Percentiles rank a stretch among this genome's conserved stretches.
These are phyloP conservation scores for Panagrolaimus sp. DNA, from an alignment of 1,140 invertebrate genomes.

Conservation along the genomic window DNA sequence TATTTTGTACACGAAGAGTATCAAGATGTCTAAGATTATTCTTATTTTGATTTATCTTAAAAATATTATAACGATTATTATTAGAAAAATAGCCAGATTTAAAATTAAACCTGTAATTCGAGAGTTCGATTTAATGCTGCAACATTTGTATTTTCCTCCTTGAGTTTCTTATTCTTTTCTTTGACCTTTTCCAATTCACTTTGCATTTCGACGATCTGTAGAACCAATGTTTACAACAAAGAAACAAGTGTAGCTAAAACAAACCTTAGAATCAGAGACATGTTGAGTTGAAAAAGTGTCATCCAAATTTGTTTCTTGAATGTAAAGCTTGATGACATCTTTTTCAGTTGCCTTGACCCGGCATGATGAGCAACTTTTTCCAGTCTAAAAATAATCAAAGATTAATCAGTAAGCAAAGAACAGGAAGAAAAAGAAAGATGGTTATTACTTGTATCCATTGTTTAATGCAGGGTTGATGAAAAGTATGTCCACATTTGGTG, in stretches of 20 bases:
- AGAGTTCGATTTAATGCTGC: not conserved
- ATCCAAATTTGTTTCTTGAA: not conserved
- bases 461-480: not conserved
- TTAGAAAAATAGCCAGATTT: too few relatives aligned
- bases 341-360: not conserved
- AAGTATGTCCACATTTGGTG: not conserved
- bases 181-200: not conserved
- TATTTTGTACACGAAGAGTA: too few relatives aligned
- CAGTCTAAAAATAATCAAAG: not conserved
- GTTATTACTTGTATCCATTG: not conserved
- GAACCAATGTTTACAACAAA: not conserved
- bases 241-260: not conserved
- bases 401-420: not conserved
- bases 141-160: not conserved
- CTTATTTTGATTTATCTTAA: too few relatives aligned
- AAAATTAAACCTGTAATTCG: not conserved
- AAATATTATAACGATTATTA: too few relatives aligned
- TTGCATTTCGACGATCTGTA: not conserved
- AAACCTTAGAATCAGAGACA: not conserved
- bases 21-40: too few relatives aligned
- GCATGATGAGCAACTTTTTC: conserved; percentile 3
- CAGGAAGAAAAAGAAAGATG: not conserved
- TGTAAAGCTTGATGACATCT: not conserved
- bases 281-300: not conserved
- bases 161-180: not conserved